Percentiles rank a stretch among this genome's conserved stretches.
Conservation (phyloP, 2,797 vertebrate species). For the Urocyon cinereoargenteus region DNA sequence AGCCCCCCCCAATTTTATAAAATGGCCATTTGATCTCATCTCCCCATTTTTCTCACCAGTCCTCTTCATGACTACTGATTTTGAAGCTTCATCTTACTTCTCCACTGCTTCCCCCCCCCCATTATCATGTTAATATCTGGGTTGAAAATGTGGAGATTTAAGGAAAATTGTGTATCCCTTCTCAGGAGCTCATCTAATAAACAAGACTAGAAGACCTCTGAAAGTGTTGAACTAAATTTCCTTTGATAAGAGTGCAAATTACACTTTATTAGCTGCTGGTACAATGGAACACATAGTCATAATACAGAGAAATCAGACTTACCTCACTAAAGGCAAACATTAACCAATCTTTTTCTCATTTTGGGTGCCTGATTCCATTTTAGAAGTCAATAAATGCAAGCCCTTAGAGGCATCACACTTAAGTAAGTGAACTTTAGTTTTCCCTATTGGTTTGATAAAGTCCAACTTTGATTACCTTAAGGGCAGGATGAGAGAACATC, state of each 20-base stretch:
- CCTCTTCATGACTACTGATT: neutral
- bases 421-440: constrained; percentile 45
- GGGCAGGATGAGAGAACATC: neutral
- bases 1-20: neutral
- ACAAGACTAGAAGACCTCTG: neutral
- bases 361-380: neutral
- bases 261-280: neutral
- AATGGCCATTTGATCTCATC: neutral
- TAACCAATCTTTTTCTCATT: neutral
- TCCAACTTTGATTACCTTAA: constrained; percentile 42
- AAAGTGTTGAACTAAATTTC: neutral
- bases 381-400: neutral
- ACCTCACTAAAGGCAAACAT: constrained; percentile 22
- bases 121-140: constrained; percentile 14
- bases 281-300: neutral
- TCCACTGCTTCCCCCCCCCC: neutral
- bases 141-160: neutral
- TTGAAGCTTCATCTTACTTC: constrained; percentile 32
- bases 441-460: constrained; percentile 50
- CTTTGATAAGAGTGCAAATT: constrained; percentile 5
- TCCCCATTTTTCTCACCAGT: neutral
- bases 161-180: neutral
- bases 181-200: neutral
- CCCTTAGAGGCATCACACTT: neutral
- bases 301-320: constrained; percentile 27